phyloP scores from a whole-genome alignment of 2,888 invertebrate genomes.

The Dascillus cervinus region DNA sequence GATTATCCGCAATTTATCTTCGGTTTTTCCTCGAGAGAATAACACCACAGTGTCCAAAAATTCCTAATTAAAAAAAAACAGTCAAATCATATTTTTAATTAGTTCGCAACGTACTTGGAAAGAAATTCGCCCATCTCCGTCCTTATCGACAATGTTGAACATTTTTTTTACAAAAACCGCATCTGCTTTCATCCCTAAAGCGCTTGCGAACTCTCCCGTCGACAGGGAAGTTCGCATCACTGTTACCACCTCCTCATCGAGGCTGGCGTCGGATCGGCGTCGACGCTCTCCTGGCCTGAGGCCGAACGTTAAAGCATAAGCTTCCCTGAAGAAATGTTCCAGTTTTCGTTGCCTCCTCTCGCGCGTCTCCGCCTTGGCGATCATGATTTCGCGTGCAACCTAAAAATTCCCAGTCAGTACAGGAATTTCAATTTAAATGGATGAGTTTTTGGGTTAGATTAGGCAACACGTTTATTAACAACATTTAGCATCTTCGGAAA shows the following conservation, averaged over 20 bases:
- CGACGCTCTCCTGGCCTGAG: constrained; percentile 78
- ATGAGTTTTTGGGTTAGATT: no score
- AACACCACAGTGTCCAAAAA: constrained; percentile 90
- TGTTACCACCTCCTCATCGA: constrained; percentile 78
- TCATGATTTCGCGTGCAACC: constrained; percentile 76
- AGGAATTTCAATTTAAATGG: no score
- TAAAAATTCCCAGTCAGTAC: constrained; percentile 22
- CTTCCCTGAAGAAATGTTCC: constrained; percentile 94
- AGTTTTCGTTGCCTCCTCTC: constrained; percentile 86
- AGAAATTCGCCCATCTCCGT: constrained; percentile 86
- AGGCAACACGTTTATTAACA: no score
- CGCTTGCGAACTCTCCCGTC: constrained; percentile 88
- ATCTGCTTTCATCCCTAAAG: constrained; percentile 90
- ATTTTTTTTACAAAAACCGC: constrained; percentile 94
- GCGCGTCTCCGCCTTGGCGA: constrained; percentile 87
- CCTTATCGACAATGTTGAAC: constrained; percentile 96
- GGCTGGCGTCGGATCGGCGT: constrained; percentile 61
- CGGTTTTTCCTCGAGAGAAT: constrained; percentile 87
- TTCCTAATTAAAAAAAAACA: constrained; percentile 50
- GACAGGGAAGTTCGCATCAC: constrained; percentile 90
- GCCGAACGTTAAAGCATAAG: constrained; percentile 89
- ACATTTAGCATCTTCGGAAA: no score
- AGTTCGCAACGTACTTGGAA: constrained; percentile 70
- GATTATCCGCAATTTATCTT: constrained; percentile 87
- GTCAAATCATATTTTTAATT: not conserved